Evolutionary conservation across 2,113 vertebrate species (phyloP).

Genomic region (Halcyon senegalensis): DNA sequence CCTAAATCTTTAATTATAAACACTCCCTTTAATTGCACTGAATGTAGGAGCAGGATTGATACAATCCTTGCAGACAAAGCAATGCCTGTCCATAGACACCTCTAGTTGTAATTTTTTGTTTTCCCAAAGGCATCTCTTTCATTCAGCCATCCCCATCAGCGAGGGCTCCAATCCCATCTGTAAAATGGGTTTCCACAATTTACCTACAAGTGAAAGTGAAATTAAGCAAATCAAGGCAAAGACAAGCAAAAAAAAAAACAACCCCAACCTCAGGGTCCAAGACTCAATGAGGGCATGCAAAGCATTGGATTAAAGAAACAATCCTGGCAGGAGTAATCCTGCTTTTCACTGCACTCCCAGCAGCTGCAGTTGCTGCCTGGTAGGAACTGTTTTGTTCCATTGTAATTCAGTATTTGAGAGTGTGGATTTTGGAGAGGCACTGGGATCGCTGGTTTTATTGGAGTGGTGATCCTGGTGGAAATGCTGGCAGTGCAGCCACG

Average conservation of each 20-base stretch:
- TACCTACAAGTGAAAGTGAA: background rate
- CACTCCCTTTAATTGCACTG: background rate
- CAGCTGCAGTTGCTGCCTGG: background rate
- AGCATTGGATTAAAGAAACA: background rate
- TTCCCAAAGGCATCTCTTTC: fast-evolving
- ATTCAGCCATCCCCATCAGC: background rate
- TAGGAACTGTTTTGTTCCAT: background rate
- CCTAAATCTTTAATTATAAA: background rate
- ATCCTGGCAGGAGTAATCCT: background rate
- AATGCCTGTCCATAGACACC: background rate
- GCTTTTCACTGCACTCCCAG: background rate
- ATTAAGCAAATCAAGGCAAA: background rate
- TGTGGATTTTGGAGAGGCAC: background rate
- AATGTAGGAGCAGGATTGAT: background rate
- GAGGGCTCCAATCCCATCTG: background rate
- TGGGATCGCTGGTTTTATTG: background rate
- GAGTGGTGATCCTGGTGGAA: background rate
- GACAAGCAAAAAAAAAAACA: fast-evolving
- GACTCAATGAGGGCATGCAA: background rate
- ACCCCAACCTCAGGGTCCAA: background rate
- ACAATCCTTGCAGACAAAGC: background rate
- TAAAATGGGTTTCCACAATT: background rate
- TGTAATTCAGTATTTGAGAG: background rate
- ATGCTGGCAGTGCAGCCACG: background rate
- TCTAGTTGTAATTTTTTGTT: background rate